Evolutionary conservation across 2,888 invertebrate genomes (phyloP).

Genomic region (Cephus nigrinus): DNA sequence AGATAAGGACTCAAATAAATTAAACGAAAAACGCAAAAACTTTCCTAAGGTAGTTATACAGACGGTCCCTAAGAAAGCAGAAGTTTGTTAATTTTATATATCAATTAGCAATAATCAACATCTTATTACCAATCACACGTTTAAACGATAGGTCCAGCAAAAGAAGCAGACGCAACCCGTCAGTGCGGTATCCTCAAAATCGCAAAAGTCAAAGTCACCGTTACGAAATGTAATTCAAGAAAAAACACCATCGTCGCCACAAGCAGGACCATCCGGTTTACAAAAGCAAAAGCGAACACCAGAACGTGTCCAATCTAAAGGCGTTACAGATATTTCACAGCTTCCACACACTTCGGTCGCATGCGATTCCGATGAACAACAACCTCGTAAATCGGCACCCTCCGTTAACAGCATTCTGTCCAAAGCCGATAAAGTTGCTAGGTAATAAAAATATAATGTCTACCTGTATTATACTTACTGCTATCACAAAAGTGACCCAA

Average conservation of each 20-base stretch:
- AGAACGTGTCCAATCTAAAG: neutral
- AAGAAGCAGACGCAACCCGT: neutral
- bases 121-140: neutral
- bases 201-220: slow-evolving; percentile 22
- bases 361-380: slow-evolving; percentile 27
- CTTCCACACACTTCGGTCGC: slow-evolving; percentile 8
- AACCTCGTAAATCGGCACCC: slow-evolving; percentile 36
- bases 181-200: neutral
- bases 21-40: neutral
- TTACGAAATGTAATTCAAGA: slow-evolving; percentile 13
- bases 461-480: neutral
- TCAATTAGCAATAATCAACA: neutral
- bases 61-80: neutral
- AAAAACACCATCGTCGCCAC: slow-evolving; percentile 8
- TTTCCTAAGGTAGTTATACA: slow-evolving; percentile 9
- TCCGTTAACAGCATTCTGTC: slow-evolving; percentile 33
- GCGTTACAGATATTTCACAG: slow-evolving; percentile 13
- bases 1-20: neutral
- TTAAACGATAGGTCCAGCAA: neutral
- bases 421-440: slow-evolving; percentile 46
- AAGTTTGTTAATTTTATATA: neutral
- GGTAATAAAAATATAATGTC: slow-evolving; percentile 28
- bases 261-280: slow-evolving; percentile 17
- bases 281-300: neutral
- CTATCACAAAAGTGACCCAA: neutral